A percentile compares a stretch with the other conserved stretches of the same genome.
phyloP scores from a whole-genome alignment of 2,888 invertebrate species.

The Steinernema hermaphroditum region DNA sequence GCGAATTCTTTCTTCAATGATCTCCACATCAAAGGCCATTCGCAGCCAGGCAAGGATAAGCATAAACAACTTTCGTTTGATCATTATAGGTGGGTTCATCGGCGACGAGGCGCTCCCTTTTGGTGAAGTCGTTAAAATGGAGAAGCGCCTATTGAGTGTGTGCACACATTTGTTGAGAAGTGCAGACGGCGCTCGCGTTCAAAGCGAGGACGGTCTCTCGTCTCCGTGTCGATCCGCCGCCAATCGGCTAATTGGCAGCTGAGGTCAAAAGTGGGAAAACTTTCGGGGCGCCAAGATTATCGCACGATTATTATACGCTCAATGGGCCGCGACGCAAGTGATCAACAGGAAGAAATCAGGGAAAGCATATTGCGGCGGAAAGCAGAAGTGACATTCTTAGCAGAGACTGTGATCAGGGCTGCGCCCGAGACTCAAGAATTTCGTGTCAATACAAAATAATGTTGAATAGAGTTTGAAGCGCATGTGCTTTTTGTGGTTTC shows the following conservation, averaged over 20 bases:
- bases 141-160: slow-evolving; percentile 9
- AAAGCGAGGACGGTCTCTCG: background rate
- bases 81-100: slow-evolving; percentile 24
- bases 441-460: too few species aligned
- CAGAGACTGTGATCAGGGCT: too few species aligned
- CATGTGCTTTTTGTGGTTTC: too few species aligned
- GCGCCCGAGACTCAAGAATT: too few species aligned
- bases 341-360: too few species aligned
- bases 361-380: too few species aligned
- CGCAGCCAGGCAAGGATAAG: background rate
- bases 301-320: slow-evolving; percentile 24
- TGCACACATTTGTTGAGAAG: slow-evolving; percentile 14
- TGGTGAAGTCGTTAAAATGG: slow-evolving; percentile 21
- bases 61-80: background rate
- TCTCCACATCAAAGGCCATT: slow-evolving; percentile 5
- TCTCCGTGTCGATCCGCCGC: background rate
- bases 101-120: background rate
- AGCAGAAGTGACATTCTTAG: too few species aligned
- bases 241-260: slow-evolving; percentile 25
- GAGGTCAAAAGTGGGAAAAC: slow-evolving; percentile 23
- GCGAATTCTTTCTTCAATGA: background rate
- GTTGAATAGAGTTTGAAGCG: too few species aligned
- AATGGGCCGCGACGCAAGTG: slow-evolving; percentile 25
- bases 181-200: background rate
- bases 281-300: slow-evolving; percentile 21